Conservation (phyloP, 2,888 invertebrate genomes). For the Eretmocerus hayati region DNA sequence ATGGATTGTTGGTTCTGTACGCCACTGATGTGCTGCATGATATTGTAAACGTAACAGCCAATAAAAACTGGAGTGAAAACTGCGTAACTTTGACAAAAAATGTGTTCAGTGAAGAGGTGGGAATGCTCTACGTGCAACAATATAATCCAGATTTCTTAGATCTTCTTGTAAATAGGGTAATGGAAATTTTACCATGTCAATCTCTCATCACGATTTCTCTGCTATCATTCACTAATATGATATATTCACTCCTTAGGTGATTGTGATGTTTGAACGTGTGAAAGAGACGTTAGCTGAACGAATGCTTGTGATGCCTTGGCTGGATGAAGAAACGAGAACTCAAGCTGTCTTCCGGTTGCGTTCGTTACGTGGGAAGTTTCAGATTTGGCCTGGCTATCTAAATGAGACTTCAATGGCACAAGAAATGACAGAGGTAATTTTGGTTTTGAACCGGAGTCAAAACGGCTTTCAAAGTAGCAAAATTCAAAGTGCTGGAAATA, state of each 20-base stretch:
- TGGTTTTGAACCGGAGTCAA: too few species aligned
- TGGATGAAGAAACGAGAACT: constrained; percentile 45
- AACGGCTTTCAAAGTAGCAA: neutral
- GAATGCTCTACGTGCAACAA: constrained; percentile 48
- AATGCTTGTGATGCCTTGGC: constrained; percentile 45
- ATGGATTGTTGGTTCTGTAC: constrained; percentile 48
- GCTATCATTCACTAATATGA: too few species aligned
- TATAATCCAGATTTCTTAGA: constrained; percentile 44
- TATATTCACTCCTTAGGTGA: constrained; percentile 32
- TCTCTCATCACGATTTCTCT: too few species aligned
- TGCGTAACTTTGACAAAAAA: constrained; percentile 45
- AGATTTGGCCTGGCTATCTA: constrained; percentile 45
- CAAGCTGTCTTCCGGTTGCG: constrained; percentile 46
- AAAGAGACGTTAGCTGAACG: constrained; percentile 45
- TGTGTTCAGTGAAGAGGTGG: constrained; percentile 44
- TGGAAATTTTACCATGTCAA: too few species aligned
- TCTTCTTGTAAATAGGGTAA: constrained; percentile 44
- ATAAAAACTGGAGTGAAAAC: constrained; percentile 40
- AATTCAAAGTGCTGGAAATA: neutral
- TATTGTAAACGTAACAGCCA: constrained; percentile 45
- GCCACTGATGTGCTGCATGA: constrained; percentile 48
- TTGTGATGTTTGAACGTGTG: constrained; percentile 44
- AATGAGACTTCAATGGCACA: constrained; percentile 37
- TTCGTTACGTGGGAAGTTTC: constrained; percentile 45
- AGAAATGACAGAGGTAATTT: constrained; percentile 41